Evolutionary conservation across 1,140 invertebrate genomes (phyloP), one percentile per base, ranked within the genome.

Genomic region (Diabrotica undecimpunctata): DNA sequence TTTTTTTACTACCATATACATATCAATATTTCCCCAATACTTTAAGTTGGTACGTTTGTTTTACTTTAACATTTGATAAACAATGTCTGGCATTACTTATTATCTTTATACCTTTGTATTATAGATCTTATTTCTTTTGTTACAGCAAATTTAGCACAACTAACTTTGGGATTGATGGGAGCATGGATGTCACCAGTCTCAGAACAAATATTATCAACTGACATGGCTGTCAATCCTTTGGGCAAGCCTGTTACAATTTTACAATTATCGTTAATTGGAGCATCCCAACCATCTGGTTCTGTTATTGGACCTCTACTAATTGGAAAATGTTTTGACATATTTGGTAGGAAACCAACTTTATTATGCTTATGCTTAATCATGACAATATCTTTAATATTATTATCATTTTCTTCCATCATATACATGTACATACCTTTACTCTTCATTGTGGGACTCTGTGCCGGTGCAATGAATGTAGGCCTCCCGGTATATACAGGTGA

Each of bases 251-350:
- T 85, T 5, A 81, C 79, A 0, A 11, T 66, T 0, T 81, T 84
- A 2, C 79, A 90, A 70, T 78, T 80, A 54, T 89, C 91, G 0
- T 95, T 91, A 90, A 89, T 95, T 64, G 90, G 88, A 0, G 90
- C 90, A 0, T 77, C 94, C 7, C 80, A 94, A 56, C 85, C 90
- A 0, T 72, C 95, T n/a, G 92, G 92, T 9, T 90, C 91, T 38
- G 81, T 91, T 9, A 61, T 68, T 9, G 73, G 71, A 6, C 66
- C 71, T 0, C 60, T 67, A n/a, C 5, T 67, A 5, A 77, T 79
- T 13, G 79, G 79, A 6, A 65, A 72, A 37, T 39, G 75, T 0
- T 59, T 76, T n/a, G 78, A 82, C 52, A 74, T 71, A 7, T 71
- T 80, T 38, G 82, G 82, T 2, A 70, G 82, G 64, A 83, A 80